Base-by-base conservation (phyloP, 1,140 invertebrate species). In the Rhopalosiphum maidis region DNA sequence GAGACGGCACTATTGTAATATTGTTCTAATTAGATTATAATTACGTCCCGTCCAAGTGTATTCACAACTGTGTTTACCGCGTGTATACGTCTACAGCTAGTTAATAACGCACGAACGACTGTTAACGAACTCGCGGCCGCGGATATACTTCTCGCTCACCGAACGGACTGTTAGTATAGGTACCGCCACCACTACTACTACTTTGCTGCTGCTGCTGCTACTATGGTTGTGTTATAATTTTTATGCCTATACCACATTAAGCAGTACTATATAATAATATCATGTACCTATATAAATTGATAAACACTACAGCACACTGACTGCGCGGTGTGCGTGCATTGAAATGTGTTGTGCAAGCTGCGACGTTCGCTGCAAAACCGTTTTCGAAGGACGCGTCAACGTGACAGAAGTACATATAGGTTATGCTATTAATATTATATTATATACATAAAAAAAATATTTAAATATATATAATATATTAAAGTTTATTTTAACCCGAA, bases 301-400 rank as follows among this genome's bases (percentile, higher is more conserved):
- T 77, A 77, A 77, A 77, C 60, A 35, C n/a, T 77, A n/a, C 60
- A 6, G 60, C 11, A 77, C 60, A n/a, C n/a, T 15, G n/a, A 77
- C 60, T 15, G 30, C 15, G 60, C 60, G 30, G 25, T 30, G 60
- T n/a, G 15, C 60, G 30, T 11, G 60, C 30, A 68, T n/a, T n/a
- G 60, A 77, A 77, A 77, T 77, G 60, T 77, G 60, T 77, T 77
- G n/a, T 77, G 60, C 60, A 77, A 77, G 60, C 60, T 77, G 60
- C 60, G 60, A 18, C 60, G 60, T 77, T n/a, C 30, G 15, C 60
- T 68, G 60, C 15, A 68, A 68, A 68, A 77, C 30, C 60, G 60
- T 77, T 77, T n/a, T 18, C 60, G 60, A 77, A 77, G 60, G 30
- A 77, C 60, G 30, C n/a, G 30, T 18, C 60, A 68, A 68, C 55